These are phyloP conservation scores for Dicyrtoma fusca DNA, from an alignment of 2,888 invertebrate genomes.

Conservation along the genomic window DNA sequence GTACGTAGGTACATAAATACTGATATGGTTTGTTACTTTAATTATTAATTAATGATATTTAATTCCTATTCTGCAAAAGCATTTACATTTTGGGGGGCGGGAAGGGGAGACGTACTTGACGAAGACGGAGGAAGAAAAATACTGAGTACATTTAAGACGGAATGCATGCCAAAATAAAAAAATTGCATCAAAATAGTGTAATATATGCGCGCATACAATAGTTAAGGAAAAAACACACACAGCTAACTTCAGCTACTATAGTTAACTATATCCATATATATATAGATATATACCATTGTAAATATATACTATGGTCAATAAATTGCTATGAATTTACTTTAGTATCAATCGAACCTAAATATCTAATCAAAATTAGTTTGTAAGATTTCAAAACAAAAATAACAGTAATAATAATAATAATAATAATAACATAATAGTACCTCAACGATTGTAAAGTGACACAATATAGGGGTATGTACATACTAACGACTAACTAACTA, in stretches of 20 bases:
- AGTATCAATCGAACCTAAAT: not conserved
- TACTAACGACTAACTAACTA: not conserved
- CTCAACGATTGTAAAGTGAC: too few relatives aligned
- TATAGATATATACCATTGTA: too few relatives aligned
- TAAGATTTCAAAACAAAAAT: too few relatives aligned
- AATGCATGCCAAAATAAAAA: conserved; percentile 20
- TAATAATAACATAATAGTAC: too few relatives aligned
- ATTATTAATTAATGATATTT: not conserved
- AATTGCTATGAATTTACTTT: not conserved
- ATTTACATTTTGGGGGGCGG: too few relatives aligned
- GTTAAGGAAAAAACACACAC: too few relatives aligned
- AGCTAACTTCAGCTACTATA: too few relatives aligned
- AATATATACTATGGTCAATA: not conserved
- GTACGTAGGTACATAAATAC: not conserved
- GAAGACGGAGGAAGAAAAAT: not conserved
- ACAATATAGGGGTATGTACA: not conserved
- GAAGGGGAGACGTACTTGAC: too few relatives aligned
- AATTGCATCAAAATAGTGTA: not conserved
- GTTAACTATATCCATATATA: too few relatives aligned
- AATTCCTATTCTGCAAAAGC: not conserved
- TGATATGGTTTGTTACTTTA: not conserved
- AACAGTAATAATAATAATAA: too few relatives aligned
- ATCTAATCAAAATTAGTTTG: not conserved
- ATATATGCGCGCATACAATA: not conserved
- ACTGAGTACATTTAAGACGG: conserved; percentile 14